These are phyloP conservation scores for Spodoptera litura DNA, from an alignment of 1,140 invertebrate species.

Conservation along the genomic window DNA sequence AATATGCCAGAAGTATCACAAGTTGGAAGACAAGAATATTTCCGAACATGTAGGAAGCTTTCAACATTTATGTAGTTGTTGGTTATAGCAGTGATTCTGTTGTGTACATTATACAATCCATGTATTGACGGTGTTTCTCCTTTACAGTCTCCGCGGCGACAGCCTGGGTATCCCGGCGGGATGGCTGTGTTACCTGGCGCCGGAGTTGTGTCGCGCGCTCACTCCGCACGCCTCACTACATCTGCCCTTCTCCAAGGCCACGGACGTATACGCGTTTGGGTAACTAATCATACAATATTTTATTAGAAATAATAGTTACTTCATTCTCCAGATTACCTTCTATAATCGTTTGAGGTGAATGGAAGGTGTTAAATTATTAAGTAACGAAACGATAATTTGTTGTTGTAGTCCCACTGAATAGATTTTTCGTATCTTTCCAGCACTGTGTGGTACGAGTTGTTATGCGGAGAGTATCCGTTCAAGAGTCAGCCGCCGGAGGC, in stretches of 20 bases:
- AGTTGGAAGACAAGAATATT: too few relatives aligned
- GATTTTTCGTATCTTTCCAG: slow-evolving; percentile 81
- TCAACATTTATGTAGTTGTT: too few relatives aligned
- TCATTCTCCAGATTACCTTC: too few relatives aligned
- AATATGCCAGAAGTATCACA: too few relatives aligned
- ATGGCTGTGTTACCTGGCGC: slow-evolving; percentile 99
- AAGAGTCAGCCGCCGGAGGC: slow-evolving; percentile 96
- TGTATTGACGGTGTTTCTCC: background rate
- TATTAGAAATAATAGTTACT: background rate
- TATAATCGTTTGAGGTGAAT: too few relatives aligned
- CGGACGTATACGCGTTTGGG: slow-evolving; percentile 99
- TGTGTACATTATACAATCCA: too few relatives aligned
- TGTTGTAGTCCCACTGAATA: too few relatives aligned
- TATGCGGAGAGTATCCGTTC: slow-evolving; percentile 98
- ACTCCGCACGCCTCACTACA: slow-evolving; percentile 90
- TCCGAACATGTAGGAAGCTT: too few relatives aligned
- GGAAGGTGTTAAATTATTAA: too few relatives aligned
- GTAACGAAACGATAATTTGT: too few relatives aligned
- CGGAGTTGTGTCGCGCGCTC: slow-evolving; percentile 96
- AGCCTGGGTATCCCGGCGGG: slow-evolving; percentile 96
- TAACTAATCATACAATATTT: slow-evolving; percentile 80
- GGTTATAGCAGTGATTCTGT: too few relatives aligned
- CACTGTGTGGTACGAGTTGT: slow-evolving; percentile 99
- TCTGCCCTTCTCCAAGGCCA: slow-evolving; percentile 95
- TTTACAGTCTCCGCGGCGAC: slow-evolving; percentile 88